phyloP scores from a whole-genome alignment of 2,113 vertebrate species.

The Pelecanoides urinatrix region DNA sequence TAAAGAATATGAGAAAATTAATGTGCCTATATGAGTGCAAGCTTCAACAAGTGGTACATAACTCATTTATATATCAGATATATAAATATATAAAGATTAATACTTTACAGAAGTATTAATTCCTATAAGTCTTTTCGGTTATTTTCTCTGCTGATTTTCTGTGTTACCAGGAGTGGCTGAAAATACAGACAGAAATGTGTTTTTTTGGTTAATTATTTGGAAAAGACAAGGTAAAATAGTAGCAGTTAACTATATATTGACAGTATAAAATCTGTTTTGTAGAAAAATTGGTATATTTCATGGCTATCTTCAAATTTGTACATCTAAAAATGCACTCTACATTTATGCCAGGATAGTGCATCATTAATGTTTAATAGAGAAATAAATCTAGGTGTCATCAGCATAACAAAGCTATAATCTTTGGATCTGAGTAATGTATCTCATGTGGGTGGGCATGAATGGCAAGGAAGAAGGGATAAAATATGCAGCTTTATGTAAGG shows the following conservation, averaged over 20 bases:
- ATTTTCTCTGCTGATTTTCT: background rate
- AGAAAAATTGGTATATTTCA: background rate
- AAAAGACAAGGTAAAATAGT: background rate
- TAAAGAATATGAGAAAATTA: background rate
- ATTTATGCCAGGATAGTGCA: background rate
- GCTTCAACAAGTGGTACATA: background rate
- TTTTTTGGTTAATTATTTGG: background rate
- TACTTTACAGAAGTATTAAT: background rate
- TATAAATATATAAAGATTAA: too few relatives aligned
- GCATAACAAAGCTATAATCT: constrained; percentile 47
- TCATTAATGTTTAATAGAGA: constrained; percentile 38
- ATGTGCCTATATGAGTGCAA: background rate
- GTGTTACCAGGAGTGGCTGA: background rate
- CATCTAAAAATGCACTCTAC: background rate
- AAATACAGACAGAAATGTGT: background rate
- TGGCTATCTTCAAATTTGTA: background rate
- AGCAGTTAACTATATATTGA: background rate
- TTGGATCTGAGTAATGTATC: constrained; percentile 34
- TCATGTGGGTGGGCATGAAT: constrained; percentile 35
- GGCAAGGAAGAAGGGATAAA: constrained; percentile 21
- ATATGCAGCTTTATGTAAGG: constrained; percentile 14
- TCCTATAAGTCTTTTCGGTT: background rate
- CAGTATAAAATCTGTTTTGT: background rate
- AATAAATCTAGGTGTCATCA: constrained; percentile 53
- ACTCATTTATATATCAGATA: background rate